Evolutionary conservation across 1,140 invertebrate species (phyloP).

Genomic region (Trinorchestia longiramus): DNA sequence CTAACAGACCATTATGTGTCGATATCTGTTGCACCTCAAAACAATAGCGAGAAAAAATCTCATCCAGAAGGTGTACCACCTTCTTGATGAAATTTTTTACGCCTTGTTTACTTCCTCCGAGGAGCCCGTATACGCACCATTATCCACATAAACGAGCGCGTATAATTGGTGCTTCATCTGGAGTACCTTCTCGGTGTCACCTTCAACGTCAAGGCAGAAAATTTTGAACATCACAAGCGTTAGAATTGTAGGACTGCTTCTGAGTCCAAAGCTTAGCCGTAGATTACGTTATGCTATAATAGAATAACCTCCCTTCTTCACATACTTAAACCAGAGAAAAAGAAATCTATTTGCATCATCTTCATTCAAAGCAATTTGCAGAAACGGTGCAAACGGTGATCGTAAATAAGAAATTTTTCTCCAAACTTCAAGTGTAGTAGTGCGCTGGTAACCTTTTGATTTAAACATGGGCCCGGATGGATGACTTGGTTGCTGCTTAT

Average conservation of each 20-base stretch:
- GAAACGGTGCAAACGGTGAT: conserved; percentile 39
- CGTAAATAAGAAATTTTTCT: conserved; percentile 21
- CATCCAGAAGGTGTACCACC: too few relatives aligned
- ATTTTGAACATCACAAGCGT: conserved; percentile 52
- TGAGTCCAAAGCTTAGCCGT: conserved; percentile 48
- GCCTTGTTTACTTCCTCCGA: not conserved
- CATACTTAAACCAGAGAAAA: conserved; percentile 56
- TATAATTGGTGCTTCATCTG: not conserved
- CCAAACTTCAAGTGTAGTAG: conserved; percentile 33
- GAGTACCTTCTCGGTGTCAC: not conserved
- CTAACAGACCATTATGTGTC: too few relatives aligned
- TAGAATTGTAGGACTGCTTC: conserved; percentile 50
- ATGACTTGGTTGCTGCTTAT: conserved; percentile 51
- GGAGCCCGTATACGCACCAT: conserved; percentile 7
- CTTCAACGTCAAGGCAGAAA: not conserved
- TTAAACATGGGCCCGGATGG: not conserved
- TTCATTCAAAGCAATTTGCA: conserved; percentile 1
- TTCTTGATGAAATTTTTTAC: not conserved
- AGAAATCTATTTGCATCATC: conserved; percentile 38
- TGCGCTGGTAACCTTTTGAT: not conserved
- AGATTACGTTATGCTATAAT: conserved; percentile 30
- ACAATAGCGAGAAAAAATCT: too few relatives aligned
- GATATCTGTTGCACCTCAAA: too few relatives aligned
- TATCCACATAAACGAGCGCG: not conserved
- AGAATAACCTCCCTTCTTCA: conserved; percentile 20